Base-by-base conservation (phyloP, 53 echinoderm and acorn worm genomes). In the Henricia sp. region DNA sequence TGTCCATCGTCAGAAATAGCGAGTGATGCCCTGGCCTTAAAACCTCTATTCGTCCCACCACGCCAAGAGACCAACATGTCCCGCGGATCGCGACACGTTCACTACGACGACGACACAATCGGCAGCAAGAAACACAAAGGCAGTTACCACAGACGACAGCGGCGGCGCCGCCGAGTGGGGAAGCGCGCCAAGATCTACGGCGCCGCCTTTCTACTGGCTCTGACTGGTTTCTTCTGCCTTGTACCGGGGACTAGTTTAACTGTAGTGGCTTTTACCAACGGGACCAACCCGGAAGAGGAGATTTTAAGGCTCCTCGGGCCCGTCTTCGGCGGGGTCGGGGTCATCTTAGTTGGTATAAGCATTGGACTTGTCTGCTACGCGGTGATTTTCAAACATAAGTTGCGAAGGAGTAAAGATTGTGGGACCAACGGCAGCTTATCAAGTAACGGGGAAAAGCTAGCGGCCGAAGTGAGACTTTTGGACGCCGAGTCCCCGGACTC, bases 131-230 rank as follows among this genome's bases (percentile, higher is more conserved):
- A 64, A 34, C 80, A 44, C 80, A 60, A 80, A 2, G 62, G 80
- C 43, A 64, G 80, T 37, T 20, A 52, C 64, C 62, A 62, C 63
- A 42, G 64, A 20, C 62, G 80, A 46, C 80, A 64, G 64, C 62
- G 64, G 50, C 80, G 64, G 23, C 80, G 80, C 8, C 80, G 80
- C 23, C 80, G 80, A 12, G 80, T 80, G 46, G 36, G 80, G 63
- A 43, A 64, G 35, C 80, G 80, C 48, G 80, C 80, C 64, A 80
- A 80, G 80, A 64, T 80, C 64, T 80, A 80, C 80, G 80, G 80
- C 11, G 80, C 80, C 10, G 80, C 80, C 3, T 80, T 80, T 64
- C 44, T 80, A 48, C 80, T 80, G 44, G 80, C 64, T 0, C 80
- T 80, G 19, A 80, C 80, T 2, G 80, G 80, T 4, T 80, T 62